Percentiles rank a stretch among this genome's conserved stretches.
phyloP scores from a whole-genome alignment of 2,113 vertebrate species.

The Pithys albifrons region DNA sequence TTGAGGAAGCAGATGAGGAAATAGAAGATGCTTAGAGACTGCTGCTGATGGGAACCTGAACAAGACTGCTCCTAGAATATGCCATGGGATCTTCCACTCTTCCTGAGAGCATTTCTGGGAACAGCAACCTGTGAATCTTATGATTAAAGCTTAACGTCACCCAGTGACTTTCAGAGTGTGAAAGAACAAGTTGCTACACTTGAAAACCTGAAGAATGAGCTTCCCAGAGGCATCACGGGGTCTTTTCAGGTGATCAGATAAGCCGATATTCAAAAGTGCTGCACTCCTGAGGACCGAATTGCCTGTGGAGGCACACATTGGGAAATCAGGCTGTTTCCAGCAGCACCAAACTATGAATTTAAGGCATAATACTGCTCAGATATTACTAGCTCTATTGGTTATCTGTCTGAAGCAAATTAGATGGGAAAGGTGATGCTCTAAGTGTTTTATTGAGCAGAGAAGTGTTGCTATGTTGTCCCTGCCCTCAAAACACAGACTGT shows the following conservation, averaged over 20 bases:
- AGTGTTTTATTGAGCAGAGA: neutral
- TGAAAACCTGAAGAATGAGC: neutral
- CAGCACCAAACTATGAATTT: neutral
- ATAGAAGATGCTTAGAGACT: neutral
- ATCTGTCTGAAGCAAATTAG: neutral
- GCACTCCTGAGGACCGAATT: neutral
- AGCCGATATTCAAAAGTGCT: neutral
- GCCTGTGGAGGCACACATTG: neutral
- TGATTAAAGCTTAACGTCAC: neutral
- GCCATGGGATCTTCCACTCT: neutral
- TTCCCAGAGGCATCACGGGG: neutral
- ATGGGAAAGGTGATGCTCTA: neutral
- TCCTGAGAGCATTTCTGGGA: neutral
- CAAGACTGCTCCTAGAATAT: neutral
- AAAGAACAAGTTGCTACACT: neutral
- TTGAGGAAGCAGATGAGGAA: neutral
- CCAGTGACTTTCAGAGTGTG: neutral
- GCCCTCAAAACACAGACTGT: neutral
- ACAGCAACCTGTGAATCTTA: neutral
- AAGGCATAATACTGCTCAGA: neutral
- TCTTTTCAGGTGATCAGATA: neutral
- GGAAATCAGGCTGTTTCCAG: neutral
- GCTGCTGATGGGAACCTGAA: neutral
- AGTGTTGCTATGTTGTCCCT: neutral
- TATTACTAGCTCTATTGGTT: neutral